Conservation (phyloP, 2,888 invertebrate genomes). For the Xylocampa areola region DNA sequence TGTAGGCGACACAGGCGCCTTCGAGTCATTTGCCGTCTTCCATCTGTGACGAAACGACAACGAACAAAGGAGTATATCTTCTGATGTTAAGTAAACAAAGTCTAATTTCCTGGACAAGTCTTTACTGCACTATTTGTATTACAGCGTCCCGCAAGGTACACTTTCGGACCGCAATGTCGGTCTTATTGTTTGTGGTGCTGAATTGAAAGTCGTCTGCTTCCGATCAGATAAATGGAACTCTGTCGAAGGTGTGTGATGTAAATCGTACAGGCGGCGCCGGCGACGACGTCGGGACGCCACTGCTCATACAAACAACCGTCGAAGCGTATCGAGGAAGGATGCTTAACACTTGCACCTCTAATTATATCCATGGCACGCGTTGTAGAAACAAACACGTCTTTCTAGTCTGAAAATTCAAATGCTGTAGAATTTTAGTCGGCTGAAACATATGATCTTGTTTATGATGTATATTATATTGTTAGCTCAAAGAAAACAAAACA, state of each 20-base stretch:
- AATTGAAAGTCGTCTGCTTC: constrained; percentile 54
- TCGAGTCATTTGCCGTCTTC: constrained; percentile 77
- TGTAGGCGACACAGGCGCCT: constrained; percentile 79
- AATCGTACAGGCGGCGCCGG: constrained; percentile 87
- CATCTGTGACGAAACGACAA: constrained; percentile 76
- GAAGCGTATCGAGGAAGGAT: constrained; percentile 87
- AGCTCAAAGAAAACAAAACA: constrained; percentile 15
- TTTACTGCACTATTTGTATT: constrained; percentile 60
- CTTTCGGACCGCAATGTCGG: constrained; percentile 41
- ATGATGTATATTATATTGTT: constrained; percentile 47
- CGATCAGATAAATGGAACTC: constrained; percentile 59
- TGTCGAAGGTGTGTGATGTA: constrained; percentile 66
- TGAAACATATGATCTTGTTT: constrained; percentile 52
- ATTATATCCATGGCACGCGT: constrained; percentile 83
- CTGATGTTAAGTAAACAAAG: constrained; percentile 84
- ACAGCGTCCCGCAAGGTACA: constrained; percentile 29
- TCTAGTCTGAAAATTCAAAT: constrained; percentile 59
- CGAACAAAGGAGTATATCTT: constrained; percentile 85
- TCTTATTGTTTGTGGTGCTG: constrained; percentile 49
- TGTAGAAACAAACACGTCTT: constrained; percentile 81
- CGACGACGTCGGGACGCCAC: constrained; percentile 84
- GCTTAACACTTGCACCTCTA: constrained; percentile 87
- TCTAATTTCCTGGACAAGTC: constrained; percentile 84
- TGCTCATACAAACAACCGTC: constrained; percentile 80
- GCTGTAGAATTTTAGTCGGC: constrained; percentile 43